A percentile compares a stretch with the other conserved stretches of the same genome.
Conservation (phyloP, 2,888 invertebrate species). For the Amitus sp. region DNA sequence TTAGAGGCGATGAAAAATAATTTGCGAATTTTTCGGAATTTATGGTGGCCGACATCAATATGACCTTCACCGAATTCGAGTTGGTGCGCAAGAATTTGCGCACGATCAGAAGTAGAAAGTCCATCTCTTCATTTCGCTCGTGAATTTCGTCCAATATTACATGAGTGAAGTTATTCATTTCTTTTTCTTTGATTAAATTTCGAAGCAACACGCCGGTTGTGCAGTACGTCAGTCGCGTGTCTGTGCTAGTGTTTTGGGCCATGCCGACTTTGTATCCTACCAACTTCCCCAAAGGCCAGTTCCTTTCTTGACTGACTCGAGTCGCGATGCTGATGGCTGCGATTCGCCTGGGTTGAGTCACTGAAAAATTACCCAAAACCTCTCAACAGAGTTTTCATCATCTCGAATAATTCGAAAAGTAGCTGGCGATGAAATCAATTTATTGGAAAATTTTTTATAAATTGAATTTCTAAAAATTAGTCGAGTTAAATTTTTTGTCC, state of each 20-base stretch:
- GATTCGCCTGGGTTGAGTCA: conserved; percentile 93
- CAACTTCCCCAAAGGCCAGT: conserved; percentile 83
- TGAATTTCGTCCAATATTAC: conserved; percentile 94
- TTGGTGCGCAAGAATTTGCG: conserved; percentile 79
- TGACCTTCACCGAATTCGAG: conserved; percentile 74
- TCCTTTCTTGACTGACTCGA: conserved; percentile 84
- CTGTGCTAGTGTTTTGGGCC: conserved; percentile 70
- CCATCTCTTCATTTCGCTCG: conserved; percentile 92
- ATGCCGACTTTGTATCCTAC: conserved; percentile 91
- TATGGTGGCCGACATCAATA: conserved; percentile 96
- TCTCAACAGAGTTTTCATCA: too few species aligned
- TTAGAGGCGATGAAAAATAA: conserved; percentile 71
- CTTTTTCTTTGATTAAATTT: conserved; percentile 76
- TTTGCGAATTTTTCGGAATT: conserved; percentile 77
- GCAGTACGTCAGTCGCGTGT: conserved; percentile 85
- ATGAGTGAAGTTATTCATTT: conserved; percentile 84
- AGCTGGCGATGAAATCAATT: too few species aligned
- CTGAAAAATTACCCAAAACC: conserved; percentile 63
- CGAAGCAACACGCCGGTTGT: conserved; percentile 91
- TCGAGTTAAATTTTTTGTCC: too few species aligned
- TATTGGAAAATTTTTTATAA: not conserved
- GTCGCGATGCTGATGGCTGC: conserved; percentile 91
- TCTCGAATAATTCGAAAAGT: too few species aligned
- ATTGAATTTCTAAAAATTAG: too few species aligned
- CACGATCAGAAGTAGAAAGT: conserved; percentile 86